Base-by-base conservation (phyloP, 1,140 invertebrate genomes). In the Leptinotarsa undecemlineata region DNA sequence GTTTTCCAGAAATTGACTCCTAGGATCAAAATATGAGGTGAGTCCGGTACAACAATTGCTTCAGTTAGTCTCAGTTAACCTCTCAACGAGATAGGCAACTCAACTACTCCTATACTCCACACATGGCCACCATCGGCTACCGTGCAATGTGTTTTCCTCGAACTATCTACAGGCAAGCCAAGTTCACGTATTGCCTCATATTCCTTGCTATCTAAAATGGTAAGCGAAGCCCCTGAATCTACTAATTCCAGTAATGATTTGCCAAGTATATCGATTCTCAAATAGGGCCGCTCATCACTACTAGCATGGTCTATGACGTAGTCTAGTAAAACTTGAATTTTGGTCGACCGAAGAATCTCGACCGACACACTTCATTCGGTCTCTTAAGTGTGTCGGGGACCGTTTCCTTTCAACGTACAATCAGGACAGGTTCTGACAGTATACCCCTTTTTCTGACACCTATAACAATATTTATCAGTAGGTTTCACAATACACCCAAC, bases 191-290 rank as follows among this genome's bases (percentile, higher is more conserved):
- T 6, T 4, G 74, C 48, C 13, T 1, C 15, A 17, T 33, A 76
- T 17, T 72, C 72, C 21, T 73, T 21, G 2, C 57, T n/a, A 19
- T 72, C 75, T 6, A 71, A 6, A 23, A 76, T 62, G 4, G 70
- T 76, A 3, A 17, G 13, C 21, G 71, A 68, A 14, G 75, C 71
- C 13, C 75, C 75, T n/a, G 68, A 72, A 62, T 76, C 75, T 42
- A 76, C 48, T 26, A 74, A 64, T 13, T 72, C 75, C 42, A 68
- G 20, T 15, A 76, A 17, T n/a, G 21, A n/a, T 21, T 66, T 68
- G 13, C 64, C 75, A 14, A 74, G 75, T 42, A 76, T 62, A 3
- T 64, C 21, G 6, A 76, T 42, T 33, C 23, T 1, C n/a, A 76
- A 70, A 64, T 75, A 75, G 8, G 74, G 70, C 15, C 74, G 48